Base-by-base conservation (phyloP, 1,140 invertebrate species). In the Cydia splendana region DNA sequence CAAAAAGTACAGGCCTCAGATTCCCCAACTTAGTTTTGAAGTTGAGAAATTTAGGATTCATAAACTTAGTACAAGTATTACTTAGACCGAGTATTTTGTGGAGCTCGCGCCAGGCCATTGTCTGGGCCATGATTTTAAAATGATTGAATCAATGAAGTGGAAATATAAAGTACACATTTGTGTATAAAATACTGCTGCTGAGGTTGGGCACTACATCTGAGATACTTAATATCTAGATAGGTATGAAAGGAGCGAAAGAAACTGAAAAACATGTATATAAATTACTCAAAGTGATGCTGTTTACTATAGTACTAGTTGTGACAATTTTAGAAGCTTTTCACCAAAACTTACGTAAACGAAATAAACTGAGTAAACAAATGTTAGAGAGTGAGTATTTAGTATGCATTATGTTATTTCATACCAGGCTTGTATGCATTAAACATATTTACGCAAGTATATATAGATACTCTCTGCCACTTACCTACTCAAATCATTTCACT, bases 81-180 rank as follows among this genome's bases (percentile, higher is more conserved):
- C 28, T 38, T 38, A 69, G 30, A 71, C 30, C 30, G 38, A 45
- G 30, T 71, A 38, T 38, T 38, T 48, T 15, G n/a, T 71, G 28
- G 34, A 34, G 34, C 13, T 42, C n/a, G 4, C 34, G 67, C 28
- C 34, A 13, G 34, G 67, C 67, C 15, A 71, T 71, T 71, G 67
- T 71, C 67, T 71, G 67, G 34, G 67, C 67, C 67, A 71, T 71
- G 67, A 71, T 71, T 45, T 71, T 71, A 71, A 71, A 71, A 71
- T 71, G 67, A 71, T 71, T 18, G n/a, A 71, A 71, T 71, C 34
- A 71, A 71, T 71, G 67, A 71, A 71, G 30, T 71, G 30, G 67
- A 71, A 71, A 71, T 71, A 71, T 71, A 71, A 71, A 71, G 34
- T 71, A 71, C 30, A 71, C 67, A 71, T 71, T 71, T 71, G n/a